phyloP scores from a whole-genome alignment of 1,140 invertebrate genomes.

The Anastrepha ludens region DNA sequence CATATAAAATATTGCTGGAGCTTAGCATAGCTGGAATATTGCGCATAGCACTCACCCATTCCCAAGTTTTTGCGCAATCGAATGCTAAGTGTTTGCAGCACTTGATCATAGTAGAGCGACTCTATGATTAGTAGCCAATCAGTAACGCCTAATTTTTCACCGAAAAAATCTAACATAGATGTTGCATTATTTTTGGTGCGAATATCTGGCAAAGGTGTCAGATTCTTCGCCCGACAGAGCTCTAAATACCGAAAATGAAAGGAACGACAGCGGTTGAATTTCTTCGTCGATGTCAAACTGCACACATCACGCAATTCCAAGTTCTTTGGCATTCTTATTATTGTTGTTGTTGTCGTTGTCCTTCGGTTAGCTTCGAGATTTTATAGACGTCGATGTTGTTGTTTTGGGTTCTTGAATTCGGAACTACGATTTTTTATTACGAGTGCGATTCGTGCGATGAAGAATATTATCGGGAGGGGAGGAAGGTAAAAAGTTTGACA shows the following conservation, averaged over 20 bases:
- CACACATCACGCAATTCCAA: slow-evolving; percentile 55
- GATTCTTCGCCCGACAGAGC: slow-evolving; percentile 70
- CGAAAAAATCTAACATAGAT: slow-evolving; percentile 77
- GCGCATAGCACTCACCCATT: slow-evolving; percentile 60
- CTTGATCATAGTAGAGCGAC: slow-evolving; percentile 77
- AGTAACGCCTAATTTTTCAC: slow-evolving; percentile 79
- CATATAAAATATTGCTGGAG: not conserved
- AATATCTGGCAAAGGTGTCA: slow-evolving; percentile 65
- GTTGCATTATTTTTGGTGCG: slow-evolving; percentile 73
- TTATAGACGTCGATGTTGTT: too few species aligned
- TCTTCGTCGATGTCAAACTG: slow-evolving; percentile 50
- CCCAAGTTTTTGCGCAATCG: slow-evolving; percentile 71
- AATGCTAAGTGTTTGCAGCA: slow-evolving; percentile 76
- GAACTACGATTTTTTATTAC: slow-evolving; percentile 29
- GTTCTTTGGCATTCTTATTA: slow-evolving; percentile 42
- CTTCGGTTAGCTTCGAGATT: not conserved
- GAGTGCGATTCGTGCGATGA: slow-evolving; percentile 22
- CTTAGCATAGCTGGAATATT: not conserved
- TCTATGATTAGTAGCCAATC: slow-evolving; percentile 80
- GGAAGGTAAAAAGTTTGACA: slow-evolving; percentile 45
- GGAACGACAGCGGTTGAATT: slow-evolving; percentile 63
- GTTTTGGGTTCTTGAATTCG: not conserved
- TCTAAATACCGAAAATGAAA: slow-evolving; percentile 72
- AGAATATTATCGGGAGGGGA: slow-evolving; percentile 30
- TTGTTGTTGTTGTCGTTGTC: slow-evolving; percentile 8